A percentile compares a stretch with the other conserved stretches of the same genome.
Conservation (phyloP, 2,113 vertebrate genomes). For the Pelvicachromis taeniatus region DNA sequence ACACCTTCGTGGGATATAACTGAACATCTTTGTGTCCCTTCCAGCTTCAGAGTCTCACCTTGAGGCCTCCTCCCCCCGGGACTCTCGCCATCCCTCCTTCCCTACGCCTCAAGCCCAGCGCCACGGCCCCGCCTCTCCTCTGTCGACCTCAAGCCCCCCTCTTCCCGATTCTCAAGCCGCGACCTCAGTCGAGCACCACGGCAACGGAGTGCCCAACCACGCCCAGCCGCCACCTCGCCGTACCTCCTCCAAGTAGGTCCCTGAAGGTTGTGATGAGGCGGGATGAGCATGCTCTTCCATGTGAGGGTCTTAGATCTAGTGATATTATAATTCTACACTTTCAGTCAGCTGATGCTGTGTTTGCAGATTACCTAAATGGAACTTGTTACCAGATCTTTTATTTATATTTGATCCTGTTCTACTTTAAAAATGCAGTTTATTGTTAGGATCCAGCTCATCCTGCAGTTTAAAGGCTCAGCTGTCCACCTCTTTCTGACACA, state of each 20-base stretch:
- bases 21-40: not conserved
- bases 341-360: not conserved
- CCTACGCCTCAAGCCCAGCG: slow-evolving; percentile 57
- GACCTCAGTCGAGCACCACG: slow-evolving; percentile 44
- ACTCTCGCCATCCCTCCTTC: slow-evolving; percentile 69
- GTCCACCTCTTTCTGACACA: no score
- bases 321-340: not conserved
- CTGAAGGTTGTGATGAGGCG: not conserved
- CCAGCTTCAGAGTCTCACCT: slow-evolving; percentile 71
- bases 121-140: slow-evolving; percentile 46
- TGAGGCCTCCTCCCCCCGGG: slow-evolving; percentile 63
- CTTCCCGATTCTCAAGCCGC: slow-evolving; percentile 68
- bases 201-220: slow-evolving; percentile 38
- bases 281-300: not conserved
- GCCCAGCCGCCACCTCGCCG: slow-evolving; percentile 62
- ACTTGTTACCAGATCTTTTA: not conserved
- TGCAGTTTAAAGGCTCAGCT: no score
- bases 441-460: not conserved
- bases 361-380: rapidly evolving
- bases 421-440: not conserved
- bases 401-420: not conserved
- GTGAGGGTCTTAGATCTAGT: not conserved
- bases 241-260: slow-evolving; percentile 72
- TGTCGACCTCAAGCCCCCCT: slow-evolving; percentile 47
- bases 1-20: not conserved